Conservation (phyloP, 2,113 vertebrate genomes). For the Alethe castanea region DNA sequence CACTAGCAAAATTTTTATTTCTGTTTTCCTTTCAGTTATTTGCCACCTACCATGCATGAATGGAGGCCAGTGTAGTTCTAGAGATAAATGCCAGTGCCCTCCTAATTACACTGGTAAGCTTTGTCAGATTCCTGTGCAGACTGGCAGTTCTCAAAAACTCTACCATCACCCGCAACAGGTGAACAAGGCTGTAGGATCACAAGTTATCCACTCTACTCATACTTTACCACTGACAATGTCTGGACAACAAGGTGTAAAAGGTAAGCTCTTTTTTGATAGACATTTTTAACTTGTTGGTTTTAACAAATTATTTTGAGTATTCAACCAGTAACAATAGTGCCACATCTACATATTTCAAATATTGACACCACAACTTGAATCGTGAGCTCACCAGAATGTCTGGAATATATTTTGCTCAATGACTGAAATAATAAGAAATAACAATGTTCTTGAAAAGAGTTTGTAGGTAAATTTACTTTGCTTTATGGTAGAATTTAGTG, state of each 20-base stretch:
- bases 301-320: not conserved
- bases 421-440: not conserved
- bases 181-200: conserved; percentile 75
- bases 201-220: conserved; percentile 91
- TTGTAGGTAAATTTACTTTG: not conserved
- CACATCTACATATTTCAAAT: not conserved
- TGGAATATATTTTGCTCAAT: not conserved
- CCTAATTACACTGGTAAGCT: conserved; percentile 95
- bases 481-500: not conserved
- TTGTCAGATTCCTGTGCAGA: conserved; percentile 88
- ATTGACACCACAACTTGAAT: not conserved
- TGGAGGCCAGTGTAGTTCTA: conserved; percentile 91
- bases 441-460: not conserved
- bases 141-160: conserved; percentile 67
- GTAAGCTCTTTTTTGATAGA: conserved; percentile 68
- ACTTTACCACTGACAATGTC: conserved; percentile 92
- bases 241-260: conserved; percentile 85
- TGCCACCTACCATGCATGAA: conserved; percentile 98
- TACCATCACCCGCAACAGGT: conserved; percentile 74
- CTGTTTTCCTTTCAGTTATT: conserved; percentile 83
- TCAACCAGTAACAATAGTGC: not conserved
- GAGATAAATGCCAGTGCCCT: conserved; percentile 96
- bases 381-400: not conserved
- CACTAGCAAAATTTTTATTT: conserved; percentile 25
- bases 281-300: not conserved